phyloP scores from a whole-genome alignment of 2,113 vertebrate species.

The Clarias macrocephalus region DNA sequence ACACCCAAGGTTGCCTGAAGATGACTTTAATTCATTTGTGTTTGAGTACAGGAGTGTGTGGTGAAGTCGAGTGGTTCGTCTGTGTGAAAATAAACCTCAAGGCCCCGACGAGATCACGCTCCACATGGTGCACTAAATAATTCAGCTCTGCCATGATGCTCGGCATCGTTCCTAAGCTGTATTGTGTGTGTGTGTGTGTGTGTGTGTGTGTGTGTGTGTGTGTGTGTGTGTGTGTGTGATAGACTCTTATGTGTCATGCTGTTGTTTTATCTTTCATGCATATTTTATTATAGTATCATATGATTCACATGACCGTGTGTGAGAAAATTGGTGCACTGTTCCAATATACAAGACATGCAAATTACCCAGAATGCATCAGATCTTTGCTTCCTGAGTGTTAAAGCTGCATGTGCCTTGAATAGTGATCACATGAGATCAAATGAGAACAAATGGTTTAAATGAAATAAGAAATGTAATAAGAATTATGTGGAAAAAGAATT shows the following conservation, averaged over 20 bases:
- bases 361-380: background rate
- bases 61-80: background rate
- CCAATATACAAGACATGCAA: background rate
- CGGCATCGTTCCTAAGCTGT: constrained; percentile 19
- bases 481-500: background rate
- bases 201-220: constrained; percentile 25
- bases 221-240: constrained; percentile 23
- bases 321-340: background rate
- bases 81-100: constrained; percentile 5
- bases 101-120: background rate
- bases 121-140: constrained; percentile 49
- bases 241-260: constrained; percentile 37
- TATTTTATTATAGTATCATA: constrained; percentile 37
- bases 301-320: constrained; percentile 19
- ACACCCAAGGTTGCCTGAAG: background rate
- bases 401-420: background rate
- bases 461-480: background rate
- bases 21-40: background rate
- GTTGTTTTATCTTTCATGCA: constrained; percentile 49
- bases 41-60: background rate
- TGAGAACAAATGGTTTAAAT: too few relatives aligned
- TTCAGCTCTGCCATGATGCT: constrained; percentile 38
- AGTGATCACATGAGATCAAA: background rate
- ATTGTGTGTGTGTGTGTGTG: constrained; percentile 21
- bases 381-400: background rate